Conservation (phyloP, 2,113 vertebrate genomes). For the Anser cygnoides region DNA sequence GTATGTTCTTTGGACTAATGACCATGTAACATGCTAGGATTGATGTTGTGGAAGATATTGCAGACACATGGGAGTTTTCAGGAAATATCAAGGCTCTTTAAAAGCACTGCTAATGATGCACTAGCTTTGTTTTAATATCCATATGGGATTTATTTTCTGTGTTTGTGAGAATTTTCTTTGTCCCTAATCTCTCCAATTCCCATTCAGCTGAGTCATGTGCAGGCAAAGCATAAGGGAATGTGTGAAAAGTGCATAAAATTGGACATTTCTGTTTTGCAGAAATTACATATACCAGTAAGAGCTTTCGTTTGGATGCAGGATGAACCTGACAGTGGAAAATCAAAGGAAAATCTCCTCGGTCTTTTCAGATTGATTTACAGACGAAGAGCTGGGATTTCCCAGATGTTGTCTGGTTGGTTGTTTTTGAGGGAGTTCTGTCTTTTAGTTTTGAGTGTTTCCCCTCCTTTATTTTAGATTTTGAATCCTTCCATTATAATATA, state of each 20-base stretch:
- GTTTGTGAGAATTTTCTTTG: slow-evolving; percentile 41
- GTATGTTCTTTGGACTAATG: neutral
- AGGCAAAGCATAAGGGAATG: neutral
- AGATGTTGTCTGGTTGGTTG: neutral
- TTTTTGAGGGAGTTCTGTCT: neutral
- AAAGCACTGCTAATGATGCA: neutral
- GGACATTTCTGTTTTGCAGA: neutral
- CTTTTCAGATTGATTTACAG: neutral
- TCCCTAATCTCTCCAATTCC: neutral
- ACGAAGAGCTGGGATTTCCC: neutral
- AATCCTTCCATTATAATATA: neutral
- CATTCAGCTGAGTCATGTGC: neutral
- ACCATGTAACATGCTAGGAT: neutral
- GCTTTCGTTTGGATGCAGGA: neutral
- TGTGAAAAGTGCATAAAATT: neutral
- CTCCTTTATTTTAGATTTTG: neutral
- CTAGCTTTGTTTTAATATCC: slow-evolving; percentile 36
- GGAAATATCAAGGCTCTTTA: slow-evolving; percentile 32
- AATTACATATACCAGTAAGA: neutral
- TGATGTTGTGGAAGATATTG: slow-evolving; percentile 7
- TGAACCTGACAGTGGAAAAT: neutral
- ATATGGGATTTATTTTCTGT: slow-evolving; percentile 25
- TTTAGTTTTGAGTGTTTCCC: neutral
- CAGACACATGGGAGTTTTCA: slow-evolving; percentile 25
- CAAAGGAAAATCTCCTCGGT: neutral